phyloP scores from a whole-genome alignment of 1,140 invertebrate genomes.

The Apocrypta bakeri region DNA sequence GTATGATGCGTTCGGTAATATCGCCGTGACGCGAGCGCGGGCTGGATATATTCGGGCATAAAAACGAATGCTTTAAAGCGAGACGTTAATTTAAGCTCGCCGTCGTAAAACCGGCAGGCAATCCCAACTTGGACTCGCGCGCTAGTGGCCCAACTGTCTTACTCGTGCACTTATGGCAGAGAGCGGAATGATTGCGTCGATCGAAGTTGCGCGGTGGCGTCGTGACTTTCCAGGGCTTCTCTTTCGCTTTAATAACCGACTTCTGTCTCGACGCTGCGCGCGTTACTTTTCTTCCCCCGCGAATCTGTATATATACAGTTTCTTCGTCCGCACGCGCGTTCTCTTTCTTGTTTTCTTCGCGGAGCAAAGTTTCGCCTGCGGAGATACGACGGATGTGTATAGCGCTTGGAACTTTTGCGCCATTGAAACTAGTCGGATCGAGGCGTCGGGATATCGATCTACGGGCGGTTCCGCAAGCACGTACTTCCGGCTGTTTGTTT shows the following conservation, averaged over 20 bases:
- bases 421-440: neutral
- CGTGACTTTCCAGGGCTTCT: neutral
- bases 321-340: neutral
- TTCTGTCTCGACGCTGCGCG: neutral
- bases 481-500: constrained; percentile 13
- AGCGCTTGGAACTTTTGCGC: neutral
- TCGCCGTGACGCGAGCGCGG: constrained; percentile 9
- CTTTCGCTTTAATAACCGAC: constrained; percentile 32
- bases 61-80: constrained; percentile 41
- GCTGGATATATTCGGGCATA: constrained; percentile 27
- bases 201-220: neutral
- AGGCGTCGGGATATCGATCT: constrained; percentile 9
- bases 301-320: neutral
- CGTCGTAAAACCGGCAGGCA: constrained; percentile 33
- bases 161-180: neutral
- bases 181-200: neutral
- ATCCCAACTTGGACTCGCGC: constrained; percentile 19
- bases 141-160: neutral
- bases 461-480: neutral
- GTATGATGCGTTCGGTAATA: constrained; percentile 2
- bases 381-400: neutral
- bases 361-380: neutral
- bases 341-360: neutral
- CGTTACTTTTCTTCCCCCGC: neutral
- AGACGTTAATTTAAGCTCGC: constrained; percentile 45